Conservation (phyloP, 2,888 invertebrate species). For the Lycocerus yunnanus region DNA sequence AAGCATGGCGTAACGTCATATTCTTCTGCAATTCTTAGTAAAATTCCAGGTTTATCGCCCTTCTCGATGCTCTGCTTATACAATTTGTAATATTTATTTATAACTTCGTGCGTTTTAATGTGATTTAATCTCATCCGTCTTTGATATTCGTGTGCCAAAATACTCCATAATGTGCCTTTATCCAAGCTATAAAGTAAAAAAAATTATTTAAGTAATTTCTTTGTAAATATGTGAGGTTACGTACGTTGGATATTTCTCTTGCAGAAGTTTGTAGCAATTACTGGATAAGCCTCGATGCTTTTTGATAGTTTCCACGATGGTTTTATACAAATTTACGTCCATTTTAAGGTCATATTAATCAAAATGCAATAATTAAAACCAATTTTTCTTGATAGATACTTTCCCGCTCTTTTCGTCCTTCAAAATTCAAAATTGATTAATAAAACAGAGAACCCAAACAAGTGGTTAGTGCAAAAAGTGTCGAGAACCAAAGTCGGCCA, state of each 20-base stretch:
- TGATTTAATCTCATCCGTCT: conserved; percentile 67
- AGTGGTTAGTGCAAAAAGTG: too few species aligned
- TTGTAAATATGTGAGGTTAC: conserved; percentile 13
- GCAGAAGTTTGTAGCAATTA: conserved; percentile 64
- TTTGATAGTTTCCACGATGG: conserved; percentile 62
- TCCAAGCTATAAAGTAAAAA: conserved; percentile 59
- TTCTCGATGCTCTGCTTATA: conserved; percentile 53
- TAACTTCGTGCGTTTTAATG: conserved; percentile 62
- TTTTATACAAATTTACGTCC: conserved; percentile 52
- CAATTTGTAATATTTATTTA: conserved; percentile 56
- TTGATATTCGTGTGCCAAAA: conserved; percentile 68
- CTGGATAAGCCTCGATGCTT: conserved; percentile 62
- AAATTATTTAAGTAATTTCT: conserved; percentile 31
- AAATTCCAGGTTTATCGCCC: conserved; percentile 62
- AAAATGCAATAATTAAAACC: not conserved
- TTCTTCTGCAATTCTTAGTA: conserved; percentile 62
- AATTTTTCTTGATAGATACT: not conserved
- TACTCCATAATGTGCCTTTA: conserved; percentile 69
- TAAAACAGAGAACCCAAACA: not conserved
- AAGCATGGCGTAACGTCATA: conserved; percentile 63
- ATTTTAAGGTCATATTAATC: conserved; percentile 23
- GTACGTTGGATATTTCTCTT: conserved; percentile 63
- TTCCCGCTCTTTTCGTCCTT: not conserved
- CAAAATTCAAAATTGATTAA: not conserved
- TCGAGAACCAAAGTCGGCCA: too few species aligned